Conservation (phyloP, 2,888 invertebrate species). For the Esperia sulphurella region DNA sequence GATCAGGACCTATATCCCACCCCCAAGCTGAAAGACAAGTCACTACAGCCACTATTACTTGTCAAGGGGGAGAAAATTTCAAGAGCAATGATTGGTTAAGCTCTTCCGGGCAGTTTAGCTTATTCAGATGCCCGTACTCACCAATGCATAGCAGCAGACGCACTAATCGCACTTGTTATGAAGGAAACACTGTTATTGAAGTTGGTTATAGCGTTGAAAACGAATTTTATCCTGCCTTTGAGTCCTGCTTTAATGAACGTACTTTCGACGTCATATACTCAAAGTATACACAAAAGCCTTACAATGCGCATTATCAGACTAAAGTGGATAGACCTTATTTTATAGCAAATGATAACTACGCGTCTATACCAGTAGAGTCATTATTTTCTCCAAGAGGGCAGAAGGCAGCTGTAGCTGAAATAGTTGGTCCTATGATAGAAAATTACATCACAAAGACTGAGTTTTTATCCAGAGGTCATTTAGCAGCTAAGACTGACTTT, state of each 20-base stretch:
- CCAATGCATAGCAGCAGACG: constrained; percentile 45
- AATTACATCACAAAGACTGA: constrained; percentile 58
- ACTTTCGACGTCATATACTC: constrained; percentile 48
- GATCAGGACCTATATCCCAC: constrained; percentile 38
- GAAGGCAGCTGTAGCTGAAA: constrained; percentile 40
- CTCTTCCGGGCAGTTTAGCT: constrained; percentile 37
- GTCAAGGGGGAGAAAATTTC: constrained; percentile 49
- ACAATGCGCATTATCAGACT: constrained; percentile 59
- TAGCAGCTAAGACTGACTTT: constrained; percentile 83
- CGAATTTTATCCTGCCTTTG: constrained; percentile 53
- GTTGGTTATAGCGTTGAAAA: constrained; percentile 54
- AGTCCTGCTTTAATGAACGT: constrained; percentile 58
- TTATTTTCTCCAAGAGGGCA: constrained; percentile 53
- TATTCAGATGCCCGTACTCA: constrained; percentile 40
- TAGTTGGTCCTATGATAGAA: constrained; percentile 42
- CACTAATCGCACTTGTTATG: constrained; percentile 50
- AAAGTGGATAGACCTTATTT: constrained; percentile 58
- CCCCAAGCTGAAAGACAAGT: constrained; percentile 31
- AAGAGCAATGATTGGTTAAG: constrained; percentile 52
- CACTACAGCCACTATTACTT: constrained; percentile 42
- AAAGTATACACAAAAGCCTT: constrained; percentile 61
- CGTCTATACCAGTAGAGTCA: constrained; percentile 39
- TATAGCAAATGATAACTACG: constrained; percentile 42
- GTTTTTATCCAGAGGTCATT: constrained; percentile 80
- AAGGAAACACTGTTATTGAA: constrained; percentile 45